Conservation (phyloP, 2,113 vertebrate species). For the Eonycteris spelaea region DNA sequence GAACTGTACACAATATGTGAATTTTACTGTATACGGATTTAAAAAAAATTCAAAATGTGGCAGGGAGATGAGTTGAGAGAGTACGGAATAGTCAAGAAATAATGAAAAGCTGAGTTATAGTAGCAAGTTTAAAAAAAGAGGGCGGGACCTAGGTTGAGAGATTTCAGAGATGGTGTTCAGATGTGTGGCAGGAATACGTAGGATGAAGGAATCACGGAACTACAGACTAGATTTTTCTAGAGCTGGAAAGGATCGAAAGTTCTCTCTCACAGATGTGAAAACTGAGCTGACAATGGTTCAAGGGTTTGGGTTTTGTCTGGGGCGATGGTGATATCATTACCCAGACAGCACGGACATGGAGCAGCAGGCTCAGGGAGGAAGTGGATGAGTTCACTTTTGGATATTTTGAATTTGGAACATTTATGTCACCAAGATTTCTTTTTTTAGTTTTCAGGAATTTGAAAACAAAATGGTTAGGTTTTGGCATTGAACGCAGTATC, state of each 20-base stretch:
- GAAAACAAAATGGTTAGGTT: conserved; percentile 69
- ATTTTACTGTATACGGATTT: background rate
- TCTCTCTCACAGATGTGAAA: background rate
- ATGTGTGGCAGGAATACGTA: fast-evolving
- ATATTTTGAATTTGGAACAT: conserved; percentile 71
- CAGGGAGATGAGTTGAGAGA: background rate
- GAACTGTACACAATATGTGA: background rate
- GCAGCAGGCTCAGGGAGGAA: conserved; percentile 46
- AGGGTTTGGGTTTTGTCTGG: conserved; percentile 29
- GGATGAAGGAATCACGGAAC: background rate
- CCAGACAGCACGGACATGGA: background rate
- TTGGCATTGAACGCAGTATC: conserved; percentile 30
- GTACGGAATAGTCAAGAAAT: background rate
- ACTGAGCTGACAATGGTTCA: background rate
- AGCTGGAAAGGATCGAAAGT: background rate
- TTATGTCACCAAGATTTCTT: conserved; percentile 68
- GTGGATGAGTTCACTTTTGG: conserved; percentile 65
- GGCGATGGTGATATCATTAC: conserved; percentile 35
- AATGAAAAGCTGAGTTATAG: background rate
- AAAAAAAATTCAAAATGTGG: background rate
- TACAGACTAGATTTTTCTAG: background rate
- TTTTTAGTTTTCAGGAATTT: conserved; percentile 73
- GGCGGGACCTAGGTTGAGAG: background rate
- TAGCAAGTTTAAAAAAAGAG: background rate
- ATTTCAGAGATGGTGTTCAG: background rate